phyloP scores from a whole-genome alignment of 2,888 invertebrate species.

The Byasa hedistus region DNA sequence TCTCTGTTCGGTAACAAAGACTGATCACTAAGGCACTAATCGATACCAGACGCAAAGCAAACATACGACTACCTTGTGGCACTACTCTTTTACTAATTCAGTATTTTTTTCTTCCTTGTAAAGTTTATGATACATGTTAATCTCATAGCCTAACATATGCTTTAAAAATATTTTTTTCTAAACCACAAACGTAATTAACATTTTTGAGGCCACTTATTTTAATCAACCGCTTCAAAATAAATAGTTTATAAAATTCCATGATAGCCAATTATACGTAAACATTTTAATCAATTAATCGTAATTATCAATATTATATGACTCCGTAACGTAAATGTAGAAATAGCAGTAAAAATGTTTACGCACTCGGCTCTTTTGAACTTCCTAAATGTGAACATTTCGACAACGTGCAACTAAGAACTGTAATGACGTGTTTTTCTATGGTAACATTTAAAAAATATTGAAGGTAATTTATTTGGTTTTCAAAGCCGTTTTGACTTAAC shows the following conservation, averaged over 20 bases:
- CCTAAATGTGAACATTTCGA: conserved; percentile 10
- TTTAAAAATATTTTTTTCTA: neutral
- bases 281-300: conserved; percentile 24
- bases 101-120: neutral
- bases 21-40: neutral
- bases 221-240: conserved; percentile 1
- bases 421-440: neutral
- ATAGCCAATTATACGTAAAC: conserved; percentile 9
- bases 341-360: conserved; percentile 12
- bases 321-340: conserved; percentile 23
- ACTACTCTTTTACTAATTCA: neutral
- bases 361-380: conserved; percentile 3
- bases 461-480: neutral
- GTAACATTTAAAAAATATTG: neutral
- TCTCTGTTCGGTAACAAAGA: neutral
- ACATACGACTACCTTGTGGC: neutral
- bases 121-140: neutral
- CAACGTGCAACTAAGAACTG: conserved; percentile 6
- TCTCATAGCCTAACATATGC: neutral
- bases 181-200: neutral
- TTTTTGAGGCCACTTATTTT: neutral
- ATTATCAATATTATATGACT: conserved; percentile 22
- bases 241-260: conserved; percentile 10
- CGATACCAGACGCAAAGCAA: neutral
- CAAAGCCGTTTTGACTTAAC: too few species aligned